Percentiles rank a stretch among this genome's conserved stretches.
Evolutionary conservation across 2,888 invertebrate species (phyloP).

Genomic region (Rhagonycha fulva): DNA sequence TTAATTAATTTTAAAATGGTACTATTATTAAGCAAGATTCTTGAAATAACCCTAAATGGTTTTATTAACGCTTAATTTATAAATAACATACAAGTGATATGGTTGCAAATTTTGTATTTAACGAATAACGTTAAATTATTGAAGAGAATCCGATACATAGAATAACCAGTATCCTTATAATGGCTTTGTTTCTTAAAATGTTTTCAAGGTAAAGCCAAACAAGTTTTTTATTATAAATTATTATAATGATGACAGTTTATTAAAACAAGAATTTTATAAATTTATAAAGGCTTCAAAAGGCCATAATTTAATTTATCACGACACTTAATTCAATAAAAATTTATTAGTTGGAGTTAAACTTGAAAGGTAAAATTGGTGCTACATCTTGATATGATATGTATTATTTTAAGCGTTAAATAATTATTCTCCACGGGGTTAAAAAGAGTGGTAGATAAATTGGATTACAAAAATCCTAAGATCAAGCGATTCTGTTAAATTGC

Average conservation of each 20-base stretch:
- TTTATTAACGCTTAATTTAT: constrained; percentile 9
- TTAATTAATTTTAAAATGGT: constrained; percentile 8
- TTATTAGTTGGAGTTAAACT: neutral
- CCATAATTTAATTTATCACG: neutral
- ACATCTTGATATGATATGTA: too few relatives aligned
- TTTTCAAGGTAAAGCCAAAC: constrained; percentile 1
- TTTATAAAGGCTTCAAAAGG: neutral
- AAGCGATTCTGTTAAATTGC: neutral
- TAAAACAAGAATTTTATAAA: neutral
- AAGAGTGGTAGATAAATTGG: neutral
- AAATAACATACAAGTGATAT: constrained; percentile 5
- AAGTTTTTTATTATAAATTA: constrained; percentile 4
- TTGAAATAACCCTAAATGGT: constrained; percentile 19
- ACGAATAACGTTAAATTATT: neutral
- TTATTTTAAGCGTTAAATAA: neutral
- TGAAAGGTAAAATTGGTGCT: neutral
- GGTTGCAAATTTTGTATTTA: constrained; percentile 10
- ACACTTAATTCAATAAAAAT: neutral
- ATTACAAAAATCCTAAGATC: neutral
- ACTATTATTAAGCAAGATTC: constrained; percentile 14
- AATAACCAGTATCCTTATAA: neutral
- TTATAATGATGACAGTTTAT: constrained; percentile 1
- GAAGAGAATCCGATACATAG: neutral
- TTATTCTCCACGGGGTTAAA: neutral
- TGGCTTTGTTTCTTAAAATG: constrained; percentile 1